Evolutionary conservation across 2,888 invertebrate genomes (phyloP), one percentile per base, ranked within the genome.

Genomic region (Augiades crinisus): DNA sequence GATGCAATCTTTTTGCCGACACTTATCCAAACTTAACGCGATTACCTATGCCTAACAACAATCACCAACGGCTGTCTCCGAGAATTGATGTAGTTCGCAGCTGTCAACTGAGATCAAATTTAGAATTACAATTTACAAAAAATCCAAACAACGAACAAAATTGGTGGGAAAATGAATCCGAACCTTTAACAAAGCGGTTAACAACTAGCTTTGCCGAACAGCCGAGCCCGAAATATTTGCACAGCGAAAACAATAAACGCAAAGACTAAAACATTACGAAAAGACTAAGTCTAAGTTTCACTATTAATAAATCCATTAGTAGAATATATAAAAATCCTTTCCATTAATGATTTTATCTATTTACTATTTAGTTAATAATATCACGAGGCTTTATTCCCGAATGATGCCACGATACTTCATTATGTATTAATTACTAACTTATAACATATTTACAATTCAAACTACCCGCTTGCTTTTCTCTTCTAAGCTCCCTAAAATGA

Each of bases 251-350:
- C 86, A 83, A 85, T 77, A 77, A 81, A 87, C 81, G 79, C 78
- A 80, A 83, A 84, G 75, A 76, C 73, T 75, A 73, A 78, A 75
- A 73, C 72, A 60, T 74, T 77, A 80, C 67, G 68, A 70, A 71
- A 65, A 76, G 68, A 79, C 85, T 88, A 88, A 62, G 72, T 67
- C 73, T 87, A 87, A 75, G 83, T 83, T 87, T 86, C 70, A 81
- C 86, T 86, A 89, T 75, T 69, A 78, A 85, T 87, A 81, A 83
- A 87, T 84, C 83, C 81, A 85, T 87, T 83, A 87, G 81, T 85
- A 84, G 86, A 88, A 88, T 88, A 89, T 88, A 88, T 88, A 88
- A 87, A 88, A 89, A 86, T 85, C 79, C 84, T 84, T 83, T 87
- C 84, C 83, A 76, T 82, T 86, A 87, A 85, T 86, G 87, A 84